phyloP scores from a whole-genome alignment of 2,888 invertebrate genomes.

The Diadegma fenestrale region DNA sequence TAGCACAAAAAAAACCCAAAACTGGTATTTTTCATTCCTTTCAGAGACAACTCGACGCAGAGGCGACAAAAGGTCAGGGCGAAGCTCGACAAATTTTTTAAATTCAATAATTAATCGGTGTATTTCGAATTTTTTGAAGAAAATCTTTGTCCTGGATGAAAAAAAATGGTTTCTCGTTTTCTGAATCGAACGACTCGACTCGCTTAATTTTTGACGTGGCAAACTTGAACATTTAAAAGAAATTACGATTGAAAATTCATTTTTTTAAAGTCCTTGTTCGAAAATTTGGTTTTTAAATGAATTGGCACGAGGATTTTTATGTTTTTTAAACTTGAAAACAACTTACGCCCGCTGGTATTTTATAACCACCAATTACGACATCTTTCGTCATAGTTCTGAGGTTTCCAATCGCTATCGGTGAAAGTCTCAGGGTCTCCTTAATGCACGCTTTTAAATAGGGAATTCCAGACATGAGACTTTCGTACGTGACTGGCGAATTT shows the following conservation, averaged over 20 bases:
- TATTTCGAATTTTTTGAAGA: no score
- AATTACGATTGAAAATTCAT: no score
- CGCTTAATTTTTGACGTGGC: no score
- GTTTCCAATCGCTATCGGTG: conserved; percentile 87
- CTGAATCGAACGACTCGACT: no score
- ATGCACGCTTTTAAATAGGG: conserved; percentile 90
- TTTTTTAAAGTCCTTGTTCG: no score
- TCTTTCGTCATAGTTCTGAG: conserved; percentile 86
- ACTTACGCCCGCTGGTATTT: conserved; percentile 87
- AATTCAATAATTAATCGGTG: no score
- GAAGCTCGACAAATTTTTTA: not conserved
- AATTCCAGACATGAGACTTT: conserved; percentile 84
- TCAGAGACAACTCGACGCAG: not conserved
- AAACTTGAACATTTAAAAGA: no score
- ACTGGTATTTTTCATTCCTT: no score
- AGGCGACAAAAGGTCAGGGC: not conserved
- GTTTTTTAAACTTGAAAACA: not conserved
- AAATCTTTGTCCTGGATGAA: no score
- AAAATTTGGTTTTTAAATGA: not conserved
- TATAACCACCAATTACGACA: conserved; percentile 88
- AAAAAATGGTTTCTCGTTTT: no score
- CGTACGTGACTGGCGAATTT: conserved; percentile 83
- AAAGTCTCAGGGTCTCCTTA: conserved; percentile 89
- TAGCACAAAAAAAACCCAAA: not conserved
- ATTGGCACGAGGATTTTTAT: not conserved